These are phyloP conservation scores for Geophilus truncorum DNA, from an alignment of 2,888 invertebrate genomes.

Conservation along the genomic window DNA sequence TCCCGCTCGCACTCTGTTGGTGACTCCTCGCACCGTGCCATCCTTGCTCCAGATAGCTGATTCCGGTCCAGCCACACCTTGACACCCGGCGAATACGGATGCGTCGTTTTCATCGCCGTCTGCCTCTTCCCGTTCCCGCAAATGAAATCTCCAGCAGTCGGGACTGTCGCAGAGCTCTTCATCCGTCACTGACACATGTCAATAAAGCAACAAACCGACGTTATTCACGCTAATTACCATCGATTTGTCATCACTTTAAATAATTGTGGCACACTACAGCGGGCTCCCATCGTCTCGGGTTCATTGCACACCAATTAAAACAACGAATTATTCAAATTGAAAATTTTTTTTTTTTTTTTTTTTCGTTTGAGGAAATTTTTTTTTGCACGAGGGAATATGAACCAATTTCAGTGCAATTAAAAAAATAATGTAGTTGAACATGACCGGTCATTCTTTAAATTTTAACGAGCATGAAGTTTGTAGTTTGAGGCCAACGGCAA, in stretches of 20 bases:
- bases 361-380: neutral
- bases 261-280: neutral
- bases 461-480: neutral
- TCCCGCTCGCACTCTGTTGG: conserved; percentile 88
- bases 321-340: neutral
- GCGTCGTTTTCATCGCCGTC: neutral
- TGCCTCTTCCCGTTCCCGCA: neutral
- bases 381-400: neutral
- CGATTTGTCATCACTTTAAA: neutral
- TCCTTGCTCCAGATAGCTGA: conserved; percentile 75
- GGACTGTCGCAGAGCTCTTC: neutral
- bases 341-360: too few species aligned
- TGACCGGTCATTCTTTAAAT: neutral
- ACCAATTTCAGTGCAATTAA: neutral
- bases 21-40: conserved; percentile 88
- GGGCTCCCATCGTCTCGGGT: neutral
- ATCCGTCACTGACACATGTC: neutral
- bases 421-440: neutral
- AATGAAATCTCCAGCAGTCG: conserved; percentile 17
- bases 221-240: neutral
- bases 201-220: neutral
- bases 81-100: conserved; percentile 31
- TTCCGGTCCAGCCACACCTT: conserved; percentile 30
- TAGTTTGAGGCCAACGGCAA: too few species aligned
- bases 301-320: neutral